Conservation (phyloP, 1,140 invertebrate species). For the Glossosoma conforme region DNA sequence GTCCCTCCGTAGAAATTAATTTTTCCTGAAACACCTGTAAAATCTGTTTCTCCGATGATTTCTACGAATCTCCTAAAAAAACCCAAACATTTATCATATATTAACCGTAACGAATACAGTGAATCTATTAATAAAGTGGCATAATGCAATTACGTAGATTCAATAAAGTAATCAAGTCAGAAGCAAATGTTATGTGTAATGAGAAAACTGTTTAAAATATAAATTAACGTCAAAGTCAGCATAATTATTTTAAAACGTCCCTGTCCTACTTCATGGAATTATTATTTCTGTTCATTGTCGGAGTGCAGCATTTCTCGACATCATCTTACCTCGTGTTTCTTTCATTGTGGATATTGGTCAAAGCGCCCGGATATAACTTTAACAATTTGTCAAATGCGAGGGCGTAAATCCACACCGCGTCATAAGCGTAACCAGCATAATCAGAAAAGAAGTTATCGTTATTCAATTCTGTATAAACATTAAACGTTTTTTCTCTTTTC, state of each 20-base stretch:
- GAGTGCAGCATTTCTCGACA: too few relatives aligned
- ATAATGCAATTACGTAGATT: too few relatives aligned
- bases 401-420: slow-evolving; percentile 82
- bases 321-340: slow-evolving; percentile 53
- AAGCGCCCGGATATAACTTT: slow-evolving; percentile 45
- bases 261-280: too few relatives aligned
- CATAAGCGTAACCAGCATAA: slow-evolving; percentile 76
- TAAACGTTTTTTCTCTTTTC: slow-evolving; percentile 9
- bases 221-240: too few relatives aligned
- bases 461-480: slow-evolving; percentile 12
- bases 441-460: slow-evolving; percentile 39
- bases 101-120: too few relatives aligned
- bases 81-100: too few relatives aligned
- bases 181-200: too few relatives aligned
- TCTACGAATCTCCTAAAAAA: slow-evolving; percentile 49
- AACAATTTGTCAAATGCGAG: slow-evolving; percentile 63
- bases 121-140: too few relatives aligned
- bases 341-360: slow-evolving; percentile 55
- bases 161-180: too few relatives aligned
- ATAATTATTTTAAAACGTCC: too few relatives aligned
- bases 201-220: too few relatives aligned
- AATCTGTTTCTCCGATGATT: slow-evolving; percentile 58
- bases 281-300: too few relatives aligned
- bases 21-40: slow-evolving; percentile 71
- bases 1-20: slow-evolving; percentile 66